These are phyloP conservation scores for Falcaria lacertinaria DNA, from an alignment of 2,888 invertebrate species.

Conservation along the genomic window DNA sequence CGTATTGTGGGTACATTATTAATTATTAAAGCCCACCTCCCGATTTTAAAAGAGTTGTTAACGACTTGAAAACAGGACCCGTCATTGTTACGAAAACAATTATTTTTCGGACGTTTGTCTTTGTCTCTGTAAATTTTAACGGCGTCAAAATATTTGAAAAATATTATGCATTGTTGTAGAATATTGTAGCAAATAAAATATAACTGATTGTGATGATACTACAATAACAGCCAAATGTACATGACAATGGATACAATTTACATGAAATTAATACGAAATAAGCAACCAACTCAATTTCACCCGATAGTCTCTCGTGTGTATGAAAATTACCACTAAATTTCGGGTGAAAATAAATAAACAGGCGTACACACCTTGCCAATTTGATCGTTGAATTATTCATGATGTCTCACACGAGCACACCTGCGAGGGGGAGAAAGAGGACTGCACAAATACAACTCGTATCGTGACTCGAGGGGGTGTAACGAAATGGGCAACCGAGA, in stretches of 20 bases:
- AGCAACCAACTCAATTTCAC: neutral
- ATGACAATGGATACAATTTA: neutral
- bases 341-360: slow-evolving; percentile 69
- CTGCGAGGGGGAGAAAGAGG: slow-evolving; percentile 46
- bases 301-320: slow-evolving; percentile 28
- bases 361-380: slow-evolving; percentile 69
- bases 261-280: neutral
- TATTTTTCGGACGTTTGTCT: neutral
- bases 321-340: slow-evolving; percentile 61
- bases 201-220: neutral
- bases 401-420: slow-evolving; percentile 61
- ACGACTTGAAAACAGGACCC: slow-evolving; percentile 35
- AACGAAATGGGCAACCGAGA: slow-evolving; percentile 64
- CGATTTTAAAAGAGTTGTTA: slow-evolving; percentile 42
- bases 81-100: slow-evolving; percentile 8
- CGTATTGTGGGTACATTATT: slow-evolving; percentile 40
- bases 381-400: slow-evolving; percentile 77
- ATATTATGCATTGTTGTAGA: no score
- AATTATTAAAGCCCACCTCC: slow-evolving; percentile 47
- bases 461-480: slow-evolving; percentile 44
- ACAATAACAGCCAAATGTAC: neutral
- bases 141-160: neutral
- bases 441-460: slow-evolving; percentile 50
- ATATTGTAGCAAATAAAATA: neutral
- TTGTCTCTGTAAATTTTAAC: neutral